Conservation (phyloP, 1,140 invertebrate genomes). For the Eueides isabella region DNA sequence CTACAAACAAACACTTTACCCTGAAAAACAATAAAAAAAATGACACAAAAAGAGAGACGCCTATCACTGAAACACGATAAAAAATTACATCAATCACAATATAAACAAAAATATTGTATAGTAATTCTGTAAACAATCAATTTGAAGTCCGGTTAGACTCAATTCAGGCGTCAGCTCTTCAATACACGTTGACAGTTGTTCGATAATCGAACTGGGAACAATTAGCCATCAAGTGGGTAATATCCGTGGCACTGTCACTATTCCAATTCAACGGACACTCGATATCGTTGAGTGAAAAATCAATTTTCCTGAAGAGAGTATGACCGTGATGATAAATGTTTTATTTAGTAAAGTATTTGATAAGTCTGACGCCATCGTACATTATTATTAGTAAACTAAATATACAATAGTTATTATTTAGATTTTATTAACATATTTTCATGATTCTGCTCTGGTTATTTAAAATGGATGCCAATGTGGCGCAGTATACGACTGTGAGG, state of each 20-base stretch:
- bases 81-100: too few species aligned
- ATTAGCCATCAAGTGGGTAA: conserved; percentile 76
- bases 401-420: too few species aligned
- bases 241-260: conserved; percentile 69
- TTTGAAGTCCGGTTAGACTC: conserved; percentile 46
- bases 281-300: conserved; percentile 62
- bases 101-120: not conserved
- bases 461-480: too few species aligned
- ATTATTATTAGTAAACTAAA: not conserved
- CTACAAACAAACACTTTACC: too few species aligned
- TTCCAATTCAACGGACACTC: conserved; percentile 57
- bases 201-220: conserved; percentile 77
- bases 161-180: conserved; percentile 45
- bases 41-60: too few species aligned
- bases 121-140: not conserved
- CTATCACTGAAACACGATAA: too few species aligned
- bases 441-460: too few species aligned
- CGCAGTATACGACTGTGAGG: too few species aligned
- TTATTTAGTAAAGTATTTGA: not conserved
- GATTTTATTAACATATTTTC: too few species aligned
- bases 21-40: too few species aligned
- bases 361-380: not conserved
- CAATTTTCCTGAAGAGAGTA: conserved; percentile 49
- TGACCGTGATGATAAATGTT: conserved; percentile 28
- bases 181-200: conserved; percentile 67